Percentiles rank a stretch among this genome's conserved stretches.
phyloP scores from a whole-genome alignment of 2,113 vertebrate genomes.

The Vicugna pacos region DNA sequence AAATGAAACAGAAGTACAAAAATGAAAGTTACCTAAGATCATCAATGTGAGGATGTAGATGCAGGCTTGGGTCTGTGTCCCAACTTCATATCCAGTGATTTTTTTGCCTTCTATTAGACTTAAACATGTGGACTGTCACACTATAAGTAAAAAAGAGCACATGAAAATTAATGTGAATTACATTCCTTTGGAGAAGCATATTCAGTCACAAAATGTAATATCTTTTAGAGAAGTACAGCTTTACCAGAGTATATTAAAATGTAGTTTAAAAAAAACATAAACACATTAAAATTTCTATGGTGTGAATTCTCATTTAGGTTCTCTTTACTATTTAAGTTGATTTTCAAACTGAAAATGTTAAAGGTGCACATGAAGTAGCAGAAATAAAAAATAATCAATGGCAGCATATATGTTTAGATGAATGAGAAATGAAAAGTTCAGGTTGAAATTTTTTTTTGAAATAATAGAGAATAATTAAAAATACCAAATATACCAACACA shows the following conservation, averaged over 20 bases:
- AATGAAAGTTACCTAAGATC: conserved; percentile 31
- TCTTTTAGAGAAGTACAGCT: background rate
- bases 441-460: background rate
- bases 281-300: background rate
- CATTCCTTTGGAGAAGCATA: background rate
- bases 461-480: conserved; percentile 36
- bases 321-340: conserved; percentile 11
- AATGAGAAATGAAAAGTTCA: conserved; percentile 43
- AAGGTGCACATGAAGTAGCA: background rate
- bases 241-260: conserved; percentile 38
- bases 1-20: conserved; percentile 55
- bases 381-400: background rate
- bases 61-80: background rate
- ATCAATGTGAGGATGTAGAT: background rate
- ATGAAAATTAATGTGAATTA: background rate
- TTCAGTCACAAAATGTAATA: conserved; percentile 26
- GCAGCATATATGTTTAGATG: background rate
- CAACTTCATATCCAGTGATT: background rate
- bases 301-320: background rate
- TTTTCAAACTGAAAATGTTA: conserved; percentile 53
- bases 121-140: conserved; percentile 8
- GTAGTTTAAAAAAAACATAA: background rate
- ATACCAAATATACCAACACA: conserved; percentile 10
- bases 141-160: conserved; percentile 9
- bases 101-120: background rate